Evolutionary conservation across 2,113 vertebrate species (phyloP).

Genomic region (Sprattus sprattus): DNA sequence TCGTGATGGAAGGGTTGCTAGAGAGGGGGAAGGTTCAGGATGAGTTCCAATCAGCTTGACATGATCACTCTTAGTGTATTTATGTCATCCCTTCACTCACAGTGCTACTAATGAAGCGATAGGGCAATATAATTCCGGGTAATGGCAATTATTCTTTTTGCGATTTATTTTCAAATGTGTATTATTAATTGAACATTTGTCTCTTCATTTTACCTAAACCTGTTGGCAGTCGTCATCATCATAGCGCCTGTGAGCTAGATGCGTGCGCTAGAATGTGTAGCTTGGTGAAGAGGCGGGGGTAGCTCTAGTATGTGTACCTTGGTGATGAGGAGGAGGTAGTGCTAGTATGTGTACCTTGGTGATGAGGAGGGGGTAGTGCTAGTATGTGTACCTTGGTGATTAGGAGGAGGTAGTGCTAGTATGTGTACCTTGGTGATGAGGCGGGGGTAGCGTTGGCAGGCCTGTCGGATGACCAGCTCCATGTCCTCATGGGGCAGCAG

Average conservation of each 20-base stretch:
- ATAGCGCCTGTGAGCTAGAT: not conserved
- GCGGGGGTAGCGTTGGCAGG: slow-evolving; percentile 82
- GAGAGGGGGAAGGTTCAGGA: not conserved
- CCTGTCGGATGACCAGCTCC: slow-evolving; percentile 82
- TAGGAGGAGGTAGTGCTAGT: not conserved
- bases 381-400: too few relatives aligned
- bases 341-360: too few relatives aligned
- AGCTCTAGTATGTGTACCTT: too few relatives aligned
- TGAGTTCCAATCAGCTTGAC: not conserved
- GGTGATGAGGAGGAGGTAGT: too few relatives aligned
- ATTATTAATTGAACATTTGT: too few relatives aligned
- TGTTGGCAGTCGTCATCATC: not conserved
- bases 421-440: slow-evolving; percentile 51
- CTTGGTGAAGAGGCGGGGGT: too few relatives aligned
- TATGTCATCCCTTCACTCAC: not conserved
- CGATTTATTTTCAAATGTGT: too few relatives aligned
- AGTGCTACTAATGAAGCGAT: not conserved
- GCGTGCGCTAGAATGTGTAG: not conserved
- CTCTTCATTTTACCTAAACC: too few relatives aligned
- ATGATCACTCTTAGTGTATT: not conserved
- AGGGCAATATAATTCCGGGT: not conserved
- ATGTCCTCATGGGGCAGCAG: slow-evolving; percentile 67
- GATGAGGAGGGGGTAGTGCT: too few relatives aligned
- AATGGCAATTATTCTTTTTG: too few relatives aligned
- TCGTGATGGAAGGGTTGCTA: slow-evolving; percentile 96